Percentiles rank a stretch among this genome's conserved stretches.
These are phyloP conservation scores for Sthenelais limicola DNA, from an alignment of 2,888 invertebrate genomes.

Conservation along the genomic window DNA sequence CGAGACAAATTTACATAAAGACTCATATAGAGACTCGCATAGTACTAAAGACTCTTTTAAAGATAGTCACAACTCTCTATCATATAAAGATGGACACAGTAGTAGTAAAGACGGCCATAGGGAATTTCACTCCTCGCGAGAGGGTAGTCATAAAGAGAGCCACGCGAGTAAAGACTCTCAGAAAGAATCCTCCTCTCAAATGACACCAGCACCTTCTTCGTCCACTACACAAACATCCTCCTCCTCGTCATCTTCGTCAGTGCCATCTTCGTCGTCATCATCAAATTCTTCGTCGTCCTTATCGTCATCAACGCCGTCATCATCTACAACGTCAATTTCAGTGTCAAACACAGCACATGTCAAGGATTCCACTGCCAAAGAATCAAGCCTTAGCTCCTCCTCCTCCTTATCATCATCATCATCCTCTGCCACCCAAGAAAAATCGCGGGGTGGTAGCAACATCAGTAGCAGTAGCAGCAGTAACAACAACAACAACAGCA, in stretches of 20 bases:
- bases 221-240: conserved; percentile 22
- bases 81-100: neutral
- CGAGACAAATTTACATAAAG: conserved; percentile 26
- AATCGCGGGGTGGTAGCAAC: no score
- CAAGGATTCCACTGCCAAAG: conserved; percentile 38
- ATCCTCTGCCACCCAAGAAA: neutral
- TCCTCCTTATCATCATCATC: conserved; percentile 11
- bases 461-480: neutral
- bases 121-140: conserved; percentile 2
- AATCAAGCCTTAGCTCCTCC: conserved; percentile 27
- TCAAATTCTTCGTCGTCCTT: conserved; percentile 4
- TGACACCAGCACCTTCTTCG: conserved; percentile 3
- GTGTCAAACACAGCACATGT: neutral
- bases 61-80: conserved; percentile 28
- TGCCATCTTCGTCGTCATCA: conserved; percentile 2
- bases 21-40: conserved; percentile 22
- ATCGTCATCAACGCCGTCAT: neutral
- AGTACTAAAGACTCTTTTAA: conserved; percentile 11
- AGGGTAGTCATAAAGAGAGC: conserved; percentile 19
- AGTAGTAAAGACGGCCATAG: conserved; percentile 13
- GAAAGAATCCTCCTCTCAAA: neutral
- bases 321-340: neutral
- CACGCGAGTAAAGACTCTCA: conserved; percentile 23
- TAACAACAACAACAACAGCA: neutral
- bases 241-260: conserved; percentile 1